Evolutionary conservation across 1,140 invertebrate genomes (phyloP).

Genomic region (Bombus breviceps): DNA sequence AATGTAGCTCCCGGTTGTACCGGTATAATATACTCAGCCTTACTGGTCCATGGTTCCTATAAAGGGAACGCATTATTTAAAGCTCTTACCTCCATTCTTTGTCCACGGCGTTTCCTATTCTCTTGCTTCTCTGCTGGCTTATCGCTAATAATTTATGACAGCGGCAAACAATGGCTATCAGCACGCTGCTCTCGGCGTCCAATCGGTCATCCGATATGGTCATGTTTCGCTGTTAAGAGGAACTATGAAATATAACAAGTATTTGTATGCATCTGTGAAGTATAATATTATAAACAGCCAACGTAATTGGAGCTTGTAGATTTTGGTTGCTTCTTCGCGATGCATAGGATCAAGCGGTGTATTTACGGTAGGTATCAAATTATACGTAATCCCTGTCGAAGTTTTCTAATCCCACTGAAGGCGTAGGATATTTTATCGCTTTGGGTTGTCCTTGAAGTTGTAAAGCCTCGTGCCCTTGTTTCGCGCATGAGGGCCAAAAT

Average conservation of each 20-base stretch:
- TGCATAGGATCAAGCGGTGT: neutral
- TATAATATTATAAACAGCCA: too few relatives aligned
- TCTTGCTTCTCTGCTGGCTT: slow-evolving; percentile 62
- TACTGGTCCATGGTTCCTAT: slow-evolving; percentile 56
- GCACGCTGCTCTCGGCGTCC: slow-evolving; percentile 51
- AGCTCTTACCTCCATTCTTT: slow-evolving; percentile 73
- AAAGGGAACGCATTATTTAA: slow-evolving; percentile 76
- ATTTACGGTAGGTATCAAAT: too few relatives aligned
- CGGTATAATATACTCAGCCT: slow-evolving; percentile 67
- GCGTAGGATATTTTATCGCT: neutral
- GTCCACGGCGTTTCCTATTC: slow-evolving; percentile 71
- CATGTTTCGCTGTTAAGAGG: neutral
- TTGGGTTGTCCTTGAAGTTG: too few relatives aligned
- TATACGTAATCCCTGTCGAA: neutral
- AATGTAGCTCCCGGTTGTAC: slow-evolving; percentile 67
- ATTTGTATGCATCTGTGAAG: neutral
- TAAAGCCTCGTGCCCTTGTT: neutral
- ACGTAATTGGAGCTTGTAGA: neutral
- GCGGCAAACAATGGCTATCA: slow-evolving; percentile 71
- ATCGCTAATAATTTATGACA: slow-evolving; percentile 74
- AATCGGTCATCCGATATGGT: slow-evolving; percentile 54
- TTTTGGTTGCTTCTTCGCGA: neutral
- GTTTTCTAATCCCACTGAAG: neutral
- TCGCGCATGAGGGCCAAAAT: neutral
- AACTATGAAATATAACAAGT: neutral